Percentiles rank a stretch among this genome's conserved stretches.
phyloP scores from a whole-genome alignment of 2,888 invertebrate genomes.

The Sympetrum striolatum region DNA sequence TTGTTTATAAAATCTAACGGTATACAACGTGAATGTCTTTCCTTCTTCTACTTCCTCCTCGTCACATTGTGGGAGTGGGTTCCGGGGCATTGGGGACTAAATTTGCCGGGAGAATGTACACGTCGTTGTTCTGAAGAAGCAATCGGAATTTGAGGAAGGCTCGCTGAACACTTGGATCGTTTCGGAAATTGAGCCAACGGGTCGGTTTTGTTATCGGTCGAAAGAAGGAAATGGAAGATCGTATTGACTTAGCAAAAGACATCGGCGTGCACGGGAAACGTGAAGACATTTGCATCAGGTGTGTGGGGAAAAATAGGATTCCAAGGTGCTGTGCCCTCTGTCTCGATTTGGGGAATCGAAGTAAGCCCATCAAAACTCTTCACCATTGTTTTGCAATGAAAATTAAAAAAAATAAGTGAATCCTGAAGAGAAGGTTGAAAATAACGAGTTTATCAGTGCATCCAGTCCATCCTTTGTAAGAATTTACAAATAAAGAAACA shows the following conservation, averaged over 20 bases:
- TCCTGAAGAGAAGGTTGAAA: too few species aligned
- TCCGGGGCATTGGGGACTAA: not conserved
- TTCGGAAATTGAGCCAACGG: not conserved
- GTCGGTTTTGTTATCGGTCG: not conserved
- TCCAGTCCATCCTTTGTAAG: too few species aligned
- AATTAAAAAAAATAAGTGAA: too few species aligned
- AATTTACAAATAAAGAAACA: too few species aligned
- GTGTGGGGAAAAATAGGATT: not conserved
- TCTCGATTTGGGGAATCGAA: too few species aligned
- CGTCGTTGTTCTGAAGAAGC: not conserved
- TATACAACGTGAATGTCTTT: not conserved
- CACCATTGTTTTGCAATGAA: too few species aligned
- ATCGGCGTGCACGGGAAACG: not conserved
- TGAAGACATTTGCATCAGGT: not conserved
- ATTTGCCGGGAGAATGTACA: not conserved
- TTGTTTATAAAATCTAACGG: not conserved
- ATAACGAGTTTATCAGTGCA: too few species aligned
- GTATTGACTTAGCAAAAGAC: not conserved
- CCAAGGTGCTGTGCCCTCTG: too few species aligned
- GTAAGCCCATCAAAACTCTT: too few species aligned
- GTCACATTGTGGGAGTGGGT: not conserved
- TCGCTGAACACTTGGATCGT: not conserved
- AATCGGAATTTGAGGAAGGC: not conserved
- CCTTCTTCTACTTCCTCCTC: not conserved
- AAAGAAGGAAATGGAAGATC: not conserved